Base-by-base conservation (phyloP, 2,888 invertebrate genomes). In the Gastrophysa polygoni region DNA sequence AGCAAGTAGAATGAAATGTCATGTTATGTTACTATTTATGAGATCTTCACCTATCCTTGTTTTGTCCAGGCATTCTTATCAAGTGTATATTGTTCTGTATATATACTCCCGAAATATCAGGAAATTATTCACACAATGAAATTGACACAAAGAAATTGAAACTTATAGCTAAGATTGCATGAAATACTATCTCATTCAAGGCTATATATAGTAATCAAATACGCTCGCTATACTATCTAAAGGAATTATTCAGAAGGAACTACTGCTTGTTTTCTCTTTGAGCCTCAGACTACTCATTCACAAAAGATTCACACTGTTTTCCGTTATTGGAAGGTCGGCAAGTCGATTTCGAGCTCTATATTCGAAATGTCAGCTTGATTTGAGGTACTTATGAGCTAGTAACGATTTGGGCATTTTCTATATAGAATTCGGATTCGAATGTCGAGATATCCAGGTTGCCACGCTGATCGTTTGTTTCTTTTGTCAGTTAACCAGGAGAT, bases 401-500 rank as follows among this genome's bases (percentile, higher is more conserved):
- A 38, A 4, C 4, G 1, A 14, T 38, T 38, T 4, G 2, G 11
- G 14, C 38, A 38, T 3, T 38, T 38, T 14, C n/a, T 14, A n/a
- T 38, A 14, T 38, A 38, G 38, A 38, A 38, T 14, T 38, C 38
- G 38, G 11, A 14, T n/a, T 38, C 14, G 38, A 24, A 11, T 38
- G 11, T 14, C 38, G 4, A 14, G 14, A 14, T 4, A 38, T 10
- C 14, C 38, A 14, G 38, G 38, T 38, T 38, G n/a, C 38, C 14
- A 8, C 4, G 18, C 52, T 52, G 52, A 52, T 54, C 10, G 21
- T 54, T 43, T 64, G 54, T 64, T 64, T 66, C 57, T 61, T 49
- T 64, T 63, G 60, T 59, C 61, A 55, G 64, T 58, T 64, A 65
- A 65, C 65, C 46, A 65, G 65, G 65, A 65, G 52, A 21, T 61